Evolutionary conservation across 1,140 invertebrate species (phyloP).

Genomic region (Pemphigus obesinymphae): DNA sequence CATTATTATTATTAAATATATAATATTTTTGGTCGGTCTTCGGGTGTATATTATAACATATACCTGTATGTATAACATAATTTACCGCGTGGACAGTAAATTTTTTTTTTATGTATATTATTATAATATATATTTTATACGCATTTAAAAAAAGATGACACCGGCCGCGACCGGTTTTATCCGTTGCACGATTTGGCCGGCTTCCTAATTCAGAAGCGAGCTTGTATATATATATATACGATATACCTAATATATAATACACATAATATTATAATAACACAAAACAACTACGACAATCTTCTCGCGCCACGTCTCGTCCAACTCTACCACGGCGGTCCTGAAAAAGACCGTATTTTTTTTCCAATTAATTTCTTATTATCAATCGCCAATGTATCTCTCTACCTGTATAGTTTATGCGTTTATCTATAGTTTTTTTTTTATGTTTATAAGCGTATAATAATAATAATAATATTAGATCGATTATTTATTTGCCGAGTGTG

Average conservation of each 20-base stretch:
- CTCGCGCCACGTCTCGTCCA: background rate
- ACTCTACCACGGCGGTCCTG: background rate
- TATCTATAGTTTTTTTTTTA: too few species aligned
- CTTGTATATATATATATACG: background rate
- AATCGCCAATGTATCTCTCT: too few species aligned
- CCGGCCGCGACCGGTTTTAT: slow-evolving; percentile 19
- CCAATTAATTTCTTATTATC: background rate
- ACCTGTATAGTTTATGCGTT: too few species aligned
- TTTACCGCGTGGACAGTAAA: background rate
- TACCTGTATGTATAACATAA: background rate
- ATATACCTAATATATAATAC: too few species aligned
- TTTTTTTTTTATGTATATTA: background rate
- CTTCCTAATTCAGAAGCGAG: slow-evolving; percentile 34
- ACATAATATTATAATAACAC: too few species aligned
- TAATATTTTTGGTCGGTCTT: background rate
- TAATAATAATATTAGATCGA: background rate
- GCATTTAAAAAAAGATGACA: slow-evolving; percentile 11
- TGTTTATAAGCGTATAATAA: background rate
- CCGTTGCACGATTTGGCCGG: slow-evolving; percentile 32
- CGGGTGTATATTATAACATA: background rate
- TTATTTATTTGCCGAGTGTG: background rate
- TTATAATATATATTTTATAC: background rate
- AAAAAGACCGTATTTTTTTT: background rate
- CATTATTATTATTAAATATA: background rate
- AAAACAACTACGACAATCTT: background rate